Base-by-base conservation (phyloP, 2,888 invertebrate species). In the Tortricodes alternella region DNA sequence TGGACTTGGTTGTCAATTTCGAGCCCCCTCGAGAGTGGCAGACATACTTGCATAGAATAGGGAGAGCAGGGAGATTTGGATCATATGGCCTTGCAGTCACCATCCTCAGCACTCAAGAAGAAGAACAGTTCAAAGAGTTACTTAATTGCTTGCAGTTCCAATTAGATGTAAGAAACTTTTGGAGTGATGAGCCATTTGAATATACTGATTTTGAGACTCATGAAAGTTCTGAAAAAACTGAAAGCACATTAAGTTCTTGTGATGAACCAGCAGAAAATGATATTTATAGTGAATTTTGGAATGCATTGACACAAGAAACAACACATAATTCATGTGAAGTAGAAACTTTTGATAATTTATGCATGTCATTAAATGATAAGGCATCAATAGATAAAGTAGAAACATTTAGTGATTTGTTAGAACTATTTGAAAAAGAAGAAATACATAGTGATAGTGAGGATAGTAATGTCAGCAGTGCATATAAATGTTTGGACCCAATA, bases 31-130 rank as follows among this genome's bases (percentile, higher is more conserved):
- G 74, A 61, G 95, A 96, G 71, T 92, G 93, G 65, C 94, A 95
- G 62, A 97, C 96, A 13, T 98, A 98, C 89, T 92, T 98, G 61
- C 99, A 99, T 88, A 92, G 99, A 73, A 98, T 98, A 76, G 99
- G 99, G 0, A 92, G 99, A 69, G 98, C 98, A 37, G 99, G 99
- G 0, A 92, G 99, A 60, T 99, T 95, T 91, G 99, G 99, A 0
- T 94, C 96, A 0, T 93, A 93, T 78, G 98, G 98, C 48, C 92
- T 93, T 53, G 95, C 96, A 19, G 92, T 98, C 9, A 95, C 94
- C 46, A 92, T 98, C 55, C 84, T 95, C 6, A 91, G 94, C 66
- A 91, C 92, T 44, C 86, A 92, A 50, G 97, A 97, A 77, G 65
- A 92, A 41, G 63, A 76, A 1, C 85, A 83, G 37, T 94, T 96